These are phyloP conservation scores for Achlya flavicornis DNA, from an alignment of 2,888 invertebrate genomes.

Conservation along the genomic window DNA sequence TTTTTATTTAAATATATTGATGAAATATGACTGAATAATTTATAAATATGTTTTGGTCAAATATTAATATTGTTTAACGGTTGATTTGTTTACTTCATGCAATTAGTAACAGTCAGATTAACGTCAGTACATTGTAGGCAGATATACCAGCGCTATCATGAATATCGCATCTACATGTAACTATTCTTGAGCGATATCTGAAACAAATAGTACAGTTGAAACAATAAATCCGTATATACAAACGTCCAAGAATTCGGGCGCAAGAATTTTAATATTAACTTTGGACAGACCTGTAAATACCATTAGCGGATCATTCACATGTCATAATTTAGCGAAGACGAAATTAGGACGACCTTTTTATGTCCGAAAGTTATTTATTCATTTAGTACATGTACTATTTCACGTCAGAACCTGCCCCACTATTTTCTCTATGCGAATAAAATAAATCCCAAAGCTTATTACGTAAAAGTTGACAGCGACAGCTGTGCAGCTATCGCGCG, in stretches of 20 bases:
- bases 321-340: background rate
- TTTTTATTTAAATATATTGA: constrained; percentile 10
- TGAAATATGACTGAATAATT: background rate
- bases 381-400: background rate
- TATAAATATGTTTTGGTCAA: background rate
- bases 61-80: background rate
- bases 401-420: constrained; percentile 1
- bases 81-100: no score
- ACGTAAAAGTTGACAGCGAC: constrained; percentile 5
- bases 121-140: background rate
- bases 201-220: constrained; percentile 26
- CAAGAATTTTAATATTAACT: constrained; percentile 52
- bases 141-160: background rate
- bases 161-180: background rate
- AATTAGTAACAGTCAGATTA: no score
- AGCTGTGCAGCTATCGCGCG: background rate
- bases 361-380: background rate
- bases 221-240: constrained; percentile 50
- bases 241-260: constrained; percentile 43
- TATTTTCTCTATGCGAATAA: background rate
- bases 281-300: constrained; percentile 21
- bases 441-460: background rate
- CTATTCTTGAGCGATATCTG: constrained; percentile 1
- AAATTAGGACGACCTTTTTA: background rate
- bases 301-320: background rate